A percentile compares a stretch with the other conserved stretches of the same genome.
phyloP scores from a whole-genome alignment of 2,113 vertebrate genomes.

The Pseudorectes ferrugineus region DNA sequence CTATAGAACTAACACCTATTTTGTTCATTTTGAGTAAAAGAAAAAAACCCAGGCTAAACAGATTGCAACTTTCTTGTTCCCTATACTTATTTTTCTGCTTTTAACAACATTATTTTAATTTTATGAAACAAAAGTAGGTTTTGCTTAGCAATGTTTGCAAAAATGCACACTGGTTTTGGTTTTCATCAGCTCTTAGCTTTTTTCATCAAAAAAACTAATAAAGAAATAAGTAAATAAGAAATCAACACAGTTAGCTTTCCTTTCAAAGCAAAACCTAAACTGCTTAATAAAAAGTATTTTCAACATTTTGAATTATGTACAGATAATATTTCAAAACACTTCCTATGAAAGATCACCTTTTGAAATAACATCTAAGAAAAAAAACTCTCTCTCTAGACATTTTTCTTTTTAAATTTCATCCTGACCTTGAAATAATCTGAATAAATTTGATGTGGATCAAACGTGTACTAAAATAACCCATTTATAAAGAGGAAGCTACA shows the following conservation, averaged over 20 bases:
- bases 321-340: neutral
- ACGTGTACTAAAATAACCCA: slow-evolving; percentile 31
- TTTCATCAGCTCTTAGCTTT: neutral
- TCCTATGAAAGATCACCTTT: neutral
- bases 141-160: neutral
- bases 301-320: neutral
- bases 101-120: neutral
- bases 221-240: neutral
- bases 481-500: slow-evolving; percentile 28
- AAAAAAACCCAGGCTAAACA: neutral
- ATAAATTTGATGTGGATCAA: neutral
- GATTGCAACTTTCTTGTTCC: neutral
- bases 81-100: neutral
- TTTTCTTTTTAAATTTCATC: neutral
- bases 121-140: neutral
- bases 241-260: neutral
- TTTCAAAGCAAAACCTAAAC: neutral
- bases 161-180: neutral
- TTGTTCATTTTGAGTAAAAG: neutral
- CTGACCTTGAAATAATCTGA: slow-evolving; percentile 4
- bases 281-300: neutral
- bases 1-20: neutral
- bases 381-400: neutral
- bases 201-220: neutral
- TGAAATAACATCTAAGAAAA: neutral